Conservation (phyloP, 2,113 vertebrate species). For the Bagarius yarrelli region DNA sequence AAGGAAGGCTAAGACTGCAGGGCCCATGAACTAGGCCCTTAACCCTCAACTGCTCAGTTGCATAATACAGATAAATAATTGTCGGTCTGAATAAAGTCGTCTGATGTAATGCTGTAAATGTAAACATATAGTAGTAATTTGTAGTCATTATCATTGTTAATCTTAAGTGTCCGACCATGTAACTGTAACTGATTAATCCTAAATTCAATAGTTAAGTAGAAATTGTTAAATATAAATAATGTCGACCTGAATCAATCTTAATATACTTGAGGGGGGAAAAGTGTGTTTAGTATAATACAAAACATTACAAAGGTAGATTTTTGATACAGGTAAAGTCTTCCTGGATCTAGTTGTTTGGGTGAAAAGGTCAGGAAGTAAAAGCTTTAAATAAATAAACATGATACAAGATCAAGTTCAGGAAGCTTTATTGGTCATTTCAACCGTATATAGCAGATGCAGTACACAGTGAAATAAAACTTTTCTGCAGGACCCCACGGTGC, state of each 20-base stretch:
- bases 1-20: background rate
- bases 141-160: background rate
- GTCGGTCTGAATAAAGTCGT: no score
- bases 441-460: no score
- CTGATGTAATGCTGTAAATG: no score
- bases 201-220: background rate
- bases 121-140: background rate
- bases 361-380: background rate
- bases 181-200: background rate
- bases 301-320: background rate
- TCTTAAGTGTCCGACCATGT: background rate
- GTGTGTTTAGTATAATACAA: background rate
- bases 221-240: background rate
- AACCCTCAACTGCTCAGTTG: no score
- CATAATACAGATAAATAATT: no score
- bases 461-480: no score
- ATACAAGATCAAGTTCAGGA: no score
- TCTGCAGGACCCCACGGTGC: no score
- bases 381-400: no score
- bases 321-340: background rate
- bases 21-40: no score
- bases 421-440: no score
- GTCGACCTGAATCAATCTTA: background rate
- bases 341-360: background rate
- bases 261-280: background rate